These are phyloP conservation scores for Nerophis ophidion DNA, from an alignment of 2,113 vertebrate species.

Conservation along the genomic window DNA sequence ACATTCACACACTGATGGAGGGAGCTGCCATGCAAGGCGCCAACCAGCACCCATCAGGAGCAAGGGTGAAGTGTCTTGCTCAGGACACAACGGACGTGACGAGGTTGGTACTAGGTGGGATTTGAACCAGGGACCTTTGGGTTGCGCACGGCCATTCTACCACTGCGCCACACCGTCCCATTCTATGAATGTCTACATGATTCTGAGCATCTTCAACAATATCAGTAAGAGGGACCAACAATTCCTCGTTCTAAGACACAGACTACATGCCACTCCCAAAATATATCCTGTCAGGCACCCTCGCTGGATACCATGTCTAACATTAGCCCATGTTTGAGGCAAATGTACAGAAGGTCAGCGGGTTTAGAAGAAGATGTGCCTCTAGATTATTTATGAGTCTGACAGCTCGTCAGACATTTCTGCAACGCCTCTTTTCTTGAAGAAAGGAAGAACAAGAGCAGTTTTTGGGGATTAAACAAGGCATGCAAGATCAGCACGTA, in stretches of 20 bases:
- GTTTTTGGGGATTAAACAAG: slow-evolving; percentile 1
- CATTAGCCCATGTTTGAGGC: slow-evolving; percentile 50
- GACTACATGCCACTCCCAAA: slow-evolving; percentile 44
- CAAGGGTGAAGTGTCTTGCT: no score
- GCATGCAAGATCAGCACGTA: slow-evolving; percentile 1
- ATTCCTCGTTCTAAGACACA: no score
- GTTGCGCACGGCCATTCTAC: no score
- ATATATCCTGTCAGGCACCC: slow-evolving; percentile 31
- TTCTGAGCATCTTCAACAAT: background rate
- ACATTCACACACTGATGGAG: no score
- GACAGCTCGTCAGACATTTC: slow-evolving; percentile 15
- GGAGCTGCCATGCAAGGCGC: no score
- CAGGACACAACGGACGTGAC: no score
- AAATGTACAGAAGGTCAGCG: slow-evolving; percentile 17
- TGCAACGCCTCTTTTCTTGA: slow-evolving; percentile 1
- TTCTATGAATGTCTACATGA: background rate
- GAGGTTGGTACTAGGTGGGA: no score
- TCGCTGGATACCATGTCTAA: slow-evolving; percentile 45
- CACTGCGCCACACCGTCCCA: no score
- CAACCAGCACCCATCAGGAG: no score
- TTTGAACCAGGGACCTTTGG: no score
- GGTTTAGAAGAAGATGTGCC: slow-evolving; percentile 29
- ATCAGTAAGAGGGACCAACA: no score
- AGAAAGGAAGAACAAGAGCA: slow-evolving; percentile 2
- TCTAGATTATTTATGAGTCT: slow-evolving; percentile 44